A percentile compares a stretch with the other conserved stretches of the same genome.
phyloP scores from a whole-genome alignment of 2,113 vertebrate genomes.

The Apteryx mantelli region DNA sequence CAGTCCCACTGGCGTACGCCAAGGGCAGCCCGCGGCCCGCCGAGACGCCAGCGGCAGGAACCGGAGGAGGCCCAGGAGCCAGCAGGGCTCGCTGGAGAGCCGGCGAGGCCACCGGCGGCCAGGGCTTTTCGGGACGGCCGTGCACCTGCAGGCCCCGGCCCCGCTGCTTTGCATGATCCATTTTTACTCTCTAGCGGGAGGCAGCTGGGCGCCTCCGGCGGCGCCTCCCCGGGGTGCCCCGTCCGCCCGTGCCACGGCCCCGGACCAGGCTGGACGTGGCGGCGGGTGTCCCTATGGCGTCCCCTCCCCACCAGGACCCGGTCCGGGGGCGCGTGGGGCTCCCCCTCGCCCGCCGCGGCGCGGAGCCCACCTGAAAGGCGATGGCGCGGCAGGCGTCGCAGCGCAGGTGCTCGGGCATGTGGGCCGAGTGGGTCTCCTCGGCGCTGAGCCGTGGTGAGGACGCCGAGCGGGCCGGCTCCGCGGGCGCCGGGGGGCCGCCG shows the following conservation, averaged over 20 bases:
- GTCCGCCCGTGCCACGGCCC: no score
- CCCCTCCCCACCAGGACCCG: not conserved
- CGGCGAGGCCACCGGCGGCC: not conserved
- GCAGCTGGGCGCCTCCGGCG: no score
- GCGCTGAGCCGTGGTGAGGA: conserved; percentile 52
- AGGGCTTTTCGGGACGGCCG: no score
- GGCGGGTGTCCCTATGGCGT: not conserved
- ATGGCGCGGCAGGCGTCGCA: conserved; percentile 75
- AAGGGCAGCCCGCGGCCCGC: no score
- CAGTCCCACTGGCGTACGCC: no score
- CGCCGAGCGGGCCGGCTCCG: not conserved
- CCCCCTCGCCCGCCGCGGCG: no score
- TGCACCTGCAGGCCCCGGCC: no score
- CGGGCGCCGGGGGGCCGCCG: not conserved
- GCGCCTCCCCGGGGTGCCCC: no score
- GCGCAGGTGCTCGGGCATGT: conserved; percentile 73
- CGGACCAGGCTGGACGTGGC: no score
- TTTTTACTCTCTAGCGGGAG: not conserved
- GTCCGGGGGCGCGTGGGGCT: not conserved
- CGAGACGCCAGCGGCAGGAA: not conserved
- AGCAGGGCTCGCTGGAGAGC: no score
- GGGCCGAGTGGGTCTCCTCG: conserved; percentile 71
- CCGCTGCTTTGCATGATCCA: not conserved
- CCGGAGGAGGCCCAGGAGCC: no score
- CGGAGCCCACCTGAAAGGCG: conserved; percentile 63